A percentile compares a stretch with the other conserved stretches of the same genome.
Evolutionary conservation across 1,140 invertebrate genomes (phyloP).

Genomic region (Papilio polytes): DNA sequence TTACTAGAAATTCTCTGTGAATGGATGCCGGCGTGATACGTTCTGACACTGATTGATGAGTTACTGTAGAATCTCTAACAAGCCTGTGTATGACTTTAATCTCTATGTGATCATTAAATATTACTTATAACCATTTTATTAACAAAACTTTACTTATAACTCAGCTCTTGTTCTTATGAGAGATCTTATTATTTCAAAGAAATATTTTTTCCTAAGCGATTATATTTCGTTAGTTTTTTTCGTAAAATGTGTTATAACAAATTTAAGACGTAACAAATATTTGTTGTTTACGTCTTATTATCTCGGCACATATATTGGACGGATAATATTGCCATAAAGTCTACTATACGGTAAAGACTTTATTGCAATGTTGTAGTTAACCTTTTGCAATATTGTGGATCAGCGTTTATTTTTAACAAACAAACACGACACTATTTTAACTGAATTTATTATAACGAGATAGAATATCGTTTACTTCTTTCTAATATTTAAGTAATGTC

Average conservation of each 20-base stretch:
- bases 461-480: background rate
- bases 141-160: background rate
- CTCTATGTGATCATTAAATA: slow-evolving; percentile 1
- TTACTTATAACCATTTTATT: background rate
- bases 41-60: slow-evolving; percentile 22
- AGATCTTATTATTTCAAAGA: background rate
- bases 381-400: slow-evolving; percentile 21
- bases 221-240: background rate
- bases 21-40: slow-evolving; percentile 11
- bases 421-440: background rate
- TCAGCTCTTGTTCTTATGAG: background rate
- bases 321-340: slow-evolving; percentile 26
- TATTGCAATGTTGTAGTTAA: slow-evolving; percentile 11
- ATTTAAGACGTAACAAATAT: slow-evolving; percentile 6
- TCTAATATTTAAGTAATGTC: background rate
- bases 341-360: slow-evolving; percentile 20
- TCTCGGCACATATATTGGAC: slow-evolving; percentile 10
- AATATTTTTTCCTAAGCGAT: background rate
- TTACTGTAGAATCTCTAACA: slow-evolving; percentile 9
- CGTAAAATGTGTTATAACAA: background rate
- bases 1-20: slow-evolving; percentile 22
- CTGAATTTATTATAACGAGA: background rate
- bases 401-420: slow-evolving; percentile 18
- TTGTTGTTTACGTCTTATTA: background rate
- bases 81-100: slow-evolving; percentile 14